Evolutionary conservation across 2,888 invertebrate species (phyloP).

Genomic region (Stenurella melanura): DNA sequence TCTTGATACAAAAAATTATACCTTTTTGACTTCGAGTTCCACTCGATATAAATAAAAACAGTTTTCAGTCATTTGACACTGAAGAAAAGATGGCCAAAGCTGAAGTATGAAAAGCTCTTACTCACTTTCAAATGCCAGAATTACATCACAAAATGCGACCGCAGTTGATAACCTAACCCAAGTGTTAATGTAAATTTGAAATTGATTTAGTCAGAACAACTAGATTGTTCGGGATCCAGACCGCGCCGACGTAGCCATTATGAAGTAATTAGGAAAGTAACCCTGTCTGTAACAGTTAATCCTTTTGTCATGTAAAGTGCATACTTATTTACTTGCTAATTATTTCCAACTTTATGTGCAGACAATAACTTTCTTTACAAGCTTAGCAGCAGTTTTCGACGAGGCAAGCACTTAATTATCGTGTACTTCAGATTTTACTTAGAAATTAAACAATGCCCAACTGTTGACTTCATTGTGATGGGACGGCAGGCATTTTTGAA

Average conservation of each 20-base stretch:
- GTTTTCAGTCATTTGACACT: no score
- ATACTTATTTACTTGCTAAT: conserved; percentile 19
- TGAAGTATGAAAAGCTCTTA: no score
- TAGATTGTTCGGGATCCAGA: conserved; percentile 2
- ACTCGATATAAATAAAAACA: no score
- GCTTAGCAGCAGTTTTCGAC: background rate
- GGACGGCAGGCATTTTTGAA: background rate
- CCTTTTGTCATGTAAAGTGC: conserved; percentile 20
- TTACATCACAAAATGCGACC: background rate
- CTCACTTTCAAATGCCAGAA: background rate
- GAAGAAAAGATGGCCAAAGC: no score
- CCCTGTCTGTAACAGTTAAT: conserved; percentile 18
- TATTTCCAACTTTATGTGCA: background rate
- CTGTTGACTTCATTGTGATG: background rate
- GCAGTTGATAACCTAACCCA: background rate
- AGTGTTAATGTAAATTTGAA: background rate
- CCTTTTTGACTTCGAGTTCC: no score
- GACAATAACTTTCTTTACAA: conserved; percentile 13
- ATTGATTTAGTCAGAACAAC: background rate
- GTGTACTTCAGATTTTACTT: background rate
- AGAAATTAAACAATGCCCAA: conserved; percentile 1
- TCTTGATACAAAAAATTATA: no score
- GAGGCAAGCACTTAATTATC: background rate
- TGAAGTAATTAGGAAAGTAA: conserved; percentile 24
- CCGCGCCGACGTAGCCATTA: conserved; percentile 8